These are phyloP conservation scores for Corbicula japonica DNA, from an alignment of 2,888 invertebrate genomes.

Conservation along the genomic window DNA sequence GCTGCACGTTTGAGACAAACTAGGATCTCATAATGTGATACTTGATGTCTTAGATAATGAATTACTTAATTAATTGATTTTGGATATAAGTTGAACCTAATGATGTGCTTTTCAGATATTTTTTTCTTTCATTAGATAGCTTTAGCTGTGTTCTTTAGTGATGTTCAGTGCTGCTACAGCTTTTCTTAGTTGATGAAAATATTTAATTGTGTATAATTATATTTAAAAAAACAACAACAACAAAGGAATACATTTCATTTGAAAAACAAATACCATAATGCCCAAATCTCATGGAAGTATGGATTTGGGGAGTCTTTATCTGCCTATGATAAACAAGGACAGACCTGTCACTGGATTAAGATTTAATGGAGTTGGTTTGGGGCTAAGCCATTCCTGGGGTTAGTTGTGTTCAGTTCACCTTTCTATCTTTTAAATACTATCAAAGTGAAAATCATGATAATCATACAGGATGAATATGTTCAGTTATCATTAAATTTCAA, in stretches of 20 bases:
- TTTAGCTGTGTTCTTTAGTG: too few relatives aligned
- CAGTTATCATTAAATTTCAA: too few relatives aligned
- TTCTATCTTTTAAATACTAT: not conserved
- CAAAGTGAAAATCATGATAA: not conserved
- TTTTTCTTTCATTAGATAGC: too few relatives aligned
- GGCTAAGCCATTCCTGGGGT: slow-evolving; percentile 60
- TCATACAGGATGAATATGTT: too few relatives aligned
- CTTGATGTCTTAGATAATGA: slow-evolving; percentile 1
- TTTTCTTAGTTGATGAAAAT: too few relatives aligned
- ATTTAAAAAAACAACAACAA: too few relatives aligned
- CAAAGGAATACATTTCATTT: not conserved
- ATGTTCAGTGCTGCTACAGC: too few relatives aligned
- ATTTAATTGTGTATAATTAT: too few relatives aligned
- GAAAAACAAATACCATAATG: slow-evolving; percentile 21
- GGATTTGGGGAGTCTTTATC: slow-evolving; percentile 50
- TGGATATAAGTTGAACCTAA: not conserved
- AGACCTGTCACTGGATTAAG: slow-evolving; percentile 59
- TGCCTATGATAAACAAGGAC: slow-evolving; percentile 67
- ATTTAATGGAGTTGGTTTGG: slow-evolving; percentile 24
- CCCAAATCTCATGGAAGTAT: slow-evolving; percentile 48
- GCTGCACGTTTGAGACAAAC: not conserved
- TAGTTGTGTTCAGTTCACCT: slow-evolving; percentile 15
- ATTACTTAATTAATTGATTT: slow-evolving; percentile 20
- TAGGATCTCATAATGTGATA: slow-evolving; percentile 1
- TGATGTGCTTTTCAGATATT: not conserved